Evolutionary conservation across 2,113 vertebrate genomes (phyloP).

Genomic region (Gasterosteus nipponicus): DNA sequence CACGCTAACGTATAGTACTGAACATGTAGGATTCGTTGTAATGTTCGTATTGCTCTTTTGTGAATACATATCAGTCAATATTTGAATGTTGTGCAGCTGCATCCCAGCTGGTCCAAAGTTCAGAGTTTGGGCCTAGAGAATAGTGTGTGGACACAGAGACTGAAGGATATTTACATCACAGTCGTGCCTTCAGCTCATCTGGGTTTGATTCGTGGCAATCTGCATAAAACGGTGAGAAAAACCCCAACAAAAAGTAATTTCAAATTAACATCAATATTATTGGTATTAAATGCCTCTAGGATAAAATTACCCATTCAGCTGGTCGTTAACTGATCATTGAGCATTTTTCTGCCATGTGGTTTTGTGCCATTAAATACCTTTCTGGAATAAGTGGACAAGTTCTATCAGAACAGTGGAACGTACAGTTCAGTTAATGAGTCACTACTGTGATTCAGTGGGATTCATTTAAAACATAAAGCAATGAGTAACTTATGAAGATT

Average conservation of each 20-base stretch:
- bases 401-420: constrained; percentile 5
- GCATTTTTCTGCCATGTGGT: constrained; percentile 27
- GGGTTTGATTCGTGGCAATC: constrained; percentile 4
- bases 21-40: background rate
- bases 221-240: constrained; percentile 8
- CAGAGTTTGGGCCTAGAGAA: background rate
- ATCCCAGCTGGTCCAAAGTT: background rate
- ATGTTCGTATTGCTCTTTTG: background rate
- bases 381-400: constrained; percentile 9
- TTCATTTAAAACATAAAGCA: background rate
- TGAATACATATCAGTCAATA: background rate
- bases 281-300: constrained; percentile 17
- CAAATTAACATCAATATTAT: constrained; percentile 4
- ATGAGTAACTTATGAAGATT: background rate
- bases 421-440: constrained; percentile 2
- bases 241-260: background rate
- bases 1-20: background rate
- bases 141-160: background rate
- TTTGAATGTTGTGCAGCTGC: too few relatives aligned
- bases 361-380: constrained; percentile 4
- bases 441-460: background rate
- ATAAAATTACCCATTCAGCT: constrained; percentile 13
- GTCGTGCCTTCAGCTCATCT: background rate
- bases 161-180: background rate
- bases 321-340: constrained; percentile 14